Evolutionary conservation across 2,113 vertebrate species (phyloP), one percentile per base, ranked within the genome.

Genomic region (Cyprinodon brontotheroides): DNA sequence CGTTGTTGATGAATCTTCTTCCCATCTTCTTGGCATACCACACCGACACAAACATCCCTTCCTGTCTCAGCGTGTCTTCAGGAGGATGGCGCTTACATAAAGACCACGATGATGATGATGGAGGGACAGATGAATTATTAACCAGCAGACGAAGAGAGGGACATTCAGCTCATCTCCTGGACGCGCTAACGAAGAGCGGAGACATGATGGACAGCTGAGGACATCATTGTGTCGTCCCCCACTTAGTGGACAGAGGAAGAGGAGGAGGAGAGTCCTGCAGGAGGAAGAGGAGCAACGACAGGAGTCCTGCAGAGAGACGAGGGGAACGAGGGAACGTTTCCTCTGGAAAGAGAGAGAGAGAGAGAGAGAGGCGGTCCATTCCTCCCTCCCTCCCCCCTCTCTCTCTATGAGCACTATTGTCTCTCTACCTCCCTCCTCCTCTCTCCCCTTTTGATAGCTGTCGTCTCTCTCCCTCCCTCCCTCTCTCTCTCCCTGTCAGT

Each of bases 11-110:
- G 85, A 95, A 95, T 37, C 94, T 88, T 57, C 90, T 72, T 69
- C 92, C 91, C 94, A 94, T 93, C 86, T 93, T 95, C 90, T 94
- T 93, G n/a, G 92, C 93, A 78, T 95, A 96, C 95, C 94, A 95
- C 76, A 95, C 95, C 0, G 95, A 94, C 68, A 91, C 93, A 80
- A 95, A 94, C 94, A 94, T 94, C 91, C 80, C 90, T 86, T 72
- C 78, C 87, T 77, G 69, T 11, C 48, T 20, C 48, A 50, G 64
- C 13, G 45, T 37, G 65, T 78, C 65, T 68, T 6, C 71, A 48
- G 65, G n/a, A 61, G 41, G 11, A 13, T 37, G 67, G 50, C 40
- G 20, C 43, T 89, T 88, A 89, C 86, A 88, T 86, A 90, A 88
- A 87, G 71, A 50, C 64, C 29, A 29, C 29, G 29, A 29, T 29